Conservation (phyloP, 1,140 invertebrate genomes). For the Nephila pilipes region DNA sequence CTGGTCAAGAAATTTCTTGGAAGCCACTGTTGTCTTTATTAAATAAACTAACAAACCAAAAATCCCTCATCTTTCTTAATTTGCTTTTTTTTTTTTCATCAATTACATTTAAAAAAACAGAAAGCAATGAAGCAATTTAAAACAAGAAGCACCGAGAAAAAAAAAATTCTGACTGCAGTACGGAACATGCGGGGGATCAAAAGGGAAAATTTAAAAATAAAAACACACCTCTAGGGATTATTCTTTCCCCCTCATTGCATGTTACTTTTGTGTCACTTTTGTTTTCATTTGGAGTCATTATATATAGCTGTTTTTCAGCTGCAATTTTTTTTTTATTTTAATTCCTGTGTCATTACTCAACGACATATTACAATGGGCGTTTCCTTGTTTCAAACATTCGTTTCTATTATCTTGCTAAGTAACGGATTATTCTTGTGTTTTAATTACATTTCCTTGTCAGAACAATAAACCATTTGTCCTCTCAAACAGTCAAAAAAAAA, state of each 20-base stretch:
- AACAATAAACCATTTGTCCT: not conserved
- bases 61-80: not conserved
- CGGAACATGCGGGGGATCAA: not conserved
- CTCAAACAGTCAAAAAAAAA: not conserved
- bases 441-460: slow-evolving; percentile 48
- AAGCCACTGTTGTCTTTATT: slow-evolving; percentile 6
- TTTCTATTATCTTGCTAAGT: slow-evolving; percentile 48
- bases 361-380: slow-evolving; percentile 55
- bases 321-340: not conserved
- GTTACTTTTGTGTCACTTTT: slow-evolving; percentile 37
- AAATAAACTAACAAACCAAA: slow-evolving; percentile 8
- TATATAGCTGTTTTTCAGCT: slow-evolving; percentile 20
- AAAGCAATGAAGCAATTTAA: slow-evolving; percentile 39
- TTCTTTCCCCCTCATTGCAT: slow-evolving; percentile 34
- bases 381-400: slow-evolving; percentile 20
- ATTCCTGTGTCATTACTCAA: slow-evolving; percentile 52
- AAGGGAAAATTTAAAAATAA: slow-evolving; percentile 13
- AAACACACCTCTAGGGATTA: slow-evolving; percentile 30
- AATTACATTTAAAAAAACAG: slow-evolving; percentile 14
- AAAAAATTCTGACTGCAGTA: not conserved
- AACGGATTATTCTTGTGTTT: slow-evolving; percentile 32
- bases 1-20: slow-evolving; percentile 22
- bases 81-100: not conserved
- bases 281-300: slow-evolving; percentile 52
- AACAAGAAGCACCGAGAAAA: not conserved